Evolutionary conservation across 2,113 vertebrate species (phyloP), one percentile per base, ranked within the genome.

Genomic region (Pholis gunnellus): DNA sequence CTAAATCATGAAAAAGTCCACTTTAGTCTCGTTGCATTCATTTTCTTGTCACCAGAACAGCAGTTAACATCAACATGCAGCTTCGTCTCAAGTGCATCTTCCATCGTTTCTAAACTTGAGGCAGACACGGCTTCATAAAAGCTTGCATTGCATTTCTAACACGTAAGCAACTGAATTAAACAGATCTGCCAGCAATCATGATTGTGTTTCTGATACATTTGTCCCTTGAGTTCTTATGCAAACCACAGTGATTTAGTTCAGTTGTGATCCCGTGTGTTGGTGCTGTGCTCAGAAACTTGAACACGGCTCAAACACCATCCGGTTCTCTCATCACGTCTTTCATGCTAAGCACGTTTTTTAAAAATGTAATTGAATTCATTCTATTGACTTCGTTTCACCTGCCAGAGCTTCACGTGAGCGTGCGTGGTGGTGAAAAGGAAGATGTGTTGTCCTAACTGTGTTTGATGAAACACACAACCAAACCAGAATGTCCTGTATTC

Each of bases 191-290:
- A 1, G 38, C 29, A 46, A 66, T 70, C 38, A 59, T 34, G 54
- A 75, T 25, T 25, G 61, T 6, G 36, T 56, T 13, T n/a, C n/a
- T 71, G 63, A 85, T 74, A 22, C 31, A 64, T 81, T 29, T 3
- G 2, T 78, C 48, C 46, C 76, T 13, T 4, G 14, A 9, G 75
- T 70, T 44, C 40, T 81, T 85, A 82, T 44, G 40, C 67, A 79
- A 82, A 72, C 22, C 5, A n/a, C 75, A 71, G 54, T 13, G 72
- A 71, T 82, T 81, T 57, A 40, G 63, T 69, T 79, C 57, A 56
- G 69, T 81, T 71, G 52, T 67, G 63, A 61, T 75, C 60, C 57
- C 38, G 9, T 40, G 72, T 66, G 74, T 25, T 18, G 6, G 57
- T 0, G 64, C 38, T 2, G 9, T 9, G 38, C 38, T 38, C 8